Evolutionary conservation across 2,888 invertebrate species (phyloP).

Genomic region (Volucella inflata): DNA sequence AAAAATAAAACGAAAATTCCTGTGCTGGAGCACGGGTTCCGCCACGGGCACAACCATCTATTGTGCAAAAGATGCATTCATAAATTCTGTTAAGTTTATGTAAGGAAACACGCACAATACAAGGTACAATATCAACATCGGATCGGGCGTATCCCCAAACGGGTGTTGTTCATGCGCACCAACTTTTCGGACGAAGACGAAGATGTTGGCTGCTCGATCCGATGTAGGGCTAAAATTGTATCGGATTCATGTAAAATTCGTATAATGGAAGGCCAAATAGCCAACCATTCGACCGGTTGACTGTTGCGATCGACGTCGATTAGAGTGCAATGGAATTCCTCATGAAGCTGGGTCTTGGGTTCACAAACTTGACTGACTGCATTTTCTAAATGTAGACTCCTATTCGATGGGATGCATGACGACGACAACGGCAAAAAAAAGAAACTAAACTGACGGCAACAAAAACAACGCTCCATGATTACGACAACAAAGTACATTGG

Average conservation of each 20-base stretch:
- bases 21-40: constrained; percentile 33
- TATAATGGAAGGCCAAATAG: constrained; percentile 70
- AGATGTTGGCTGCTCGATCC: constrained; percentile 31
- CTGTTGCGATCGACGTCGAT: constrained; percentile 73
- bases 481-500: constrained; percentile 21
- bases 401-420: constrained; percentile 71
- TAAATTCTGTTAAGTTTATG: constrained; percentile 69
- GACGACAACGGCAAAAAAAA: constrained; percentile 45
- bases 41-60: constrained; percentile 30
- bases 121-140: constrained; percentile 64
- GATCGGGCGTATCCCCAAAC: constrained; percentile 66
- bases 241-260: constrained; percentile 73
- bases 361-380: constrained; percentile 74
- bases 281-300: constrained; percentile 67
- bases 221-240: constrained; percentile 70
- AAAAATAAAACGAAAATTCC: constrained; percentile 23
- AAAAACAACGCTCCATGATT: constrained; percentile 1
- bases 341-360: constrained; percentile 60
- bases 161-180: constrained; percentile 34
- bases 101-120: constrained; percentile 73
- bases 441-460: constrained; percentile 16
- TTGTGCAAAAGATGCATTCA: constrained; percentile 67
- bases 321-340: constrained; percentile 74
- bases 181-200: constrained; percentile 11
- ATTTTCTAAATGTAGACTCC: constrained; percentile 73